Conservation (phyloP, 2,797 vertebrate genomes). For the Ictinia mississippiensis region DNA sequence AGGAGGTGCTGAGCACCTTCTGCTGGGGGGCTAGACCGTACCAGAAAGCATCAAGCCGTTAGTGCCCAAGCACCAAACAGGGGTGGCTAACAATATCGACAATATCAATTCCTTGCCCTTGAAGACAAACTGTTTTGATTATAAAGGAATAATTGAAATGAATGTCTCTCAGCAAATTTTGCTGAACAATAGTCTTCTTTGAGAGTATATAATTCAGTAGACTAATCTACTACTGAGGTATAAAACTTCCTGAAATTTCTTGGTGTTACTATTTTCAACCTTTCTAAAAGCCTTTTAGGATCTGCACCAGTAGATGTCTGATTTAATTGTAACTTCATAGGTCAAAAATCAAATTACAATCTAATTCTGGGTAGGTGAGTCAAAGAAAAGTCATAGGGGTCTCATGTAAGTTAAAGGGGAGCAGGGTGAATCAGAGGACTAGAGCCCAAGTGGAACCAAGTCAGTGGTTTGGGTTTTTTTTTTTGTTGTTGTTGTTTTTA, state of each 20-base stretch:
- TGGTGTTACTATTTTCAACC: neutral
- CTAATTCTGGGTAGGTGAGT: neutral
- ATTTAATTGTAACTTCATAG: neutral
- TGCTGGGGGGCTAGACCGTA: fast-evolving
- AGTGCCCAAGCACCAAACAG: neutral
- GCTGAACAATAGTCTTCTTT: neutral
- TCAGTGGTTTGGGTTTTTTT: too few species aligned
- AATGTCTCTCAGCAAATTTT: neutral
- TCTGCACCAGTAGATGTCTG: neutral
- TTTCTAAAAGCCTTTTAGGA: neutral
- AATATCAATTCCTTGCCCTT: neutral
- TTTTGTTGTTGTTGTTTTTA: too few species aligned
- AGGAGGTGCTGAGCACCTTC: neutral
- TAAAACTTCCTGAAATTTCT: neutral
- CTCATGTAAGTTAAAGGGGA: neutral
- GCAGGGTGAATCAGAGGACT: neutral
- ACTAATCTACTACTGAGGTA: neutral
- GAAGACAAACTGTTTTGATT: neutral
- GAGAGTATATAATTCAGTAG: conserved; percentile 3
- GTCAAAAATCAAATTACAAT: neutral
- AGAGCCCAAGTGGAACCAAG: neutral
- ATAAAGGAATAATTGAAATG: neutral
- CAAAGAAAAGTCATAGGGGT: neutral
- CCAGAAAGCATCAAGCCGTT: neutral
- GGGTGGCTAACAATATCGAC: neutral